Evolutionary conservation across 2,113 vertebrate species (phyloP), one percentile per base, ranked within the genome.

Genomic region (Eudyptes chrysolophus): DNA sequence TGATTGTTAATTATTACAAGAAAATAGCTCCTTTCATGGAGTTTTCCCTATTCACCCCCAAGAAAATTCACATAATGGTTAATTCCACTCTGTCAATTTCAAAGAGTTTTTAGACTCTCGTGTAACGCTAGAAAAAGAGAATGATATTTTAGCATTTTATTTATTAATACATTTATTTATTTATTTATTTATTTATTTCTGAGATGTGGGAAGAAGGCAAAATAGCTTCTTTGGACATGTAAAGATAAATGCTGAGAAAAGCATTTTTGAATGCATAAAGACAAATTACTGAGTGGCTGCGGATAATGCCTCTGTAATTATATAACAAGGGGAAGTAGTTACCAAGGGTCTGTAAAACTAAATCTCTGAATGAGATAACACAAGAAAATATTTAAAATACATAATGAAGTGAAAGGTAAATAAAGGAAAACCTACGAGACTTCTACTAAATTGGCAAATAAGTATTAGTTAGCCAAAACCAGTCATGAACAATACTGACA

Each of bases 1-100:
- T 95, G 84, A 93, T 84, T 94, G 87, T 97, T 96, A 96, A 97
- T 95, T 96, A 97, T 94, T 93, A 90, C 78, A 92, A 95, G 94
- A 95, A 97, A 97, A 97, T 93, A 94, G 61, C 52, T 92, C 44
- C 58, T 96, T 95, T 94, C 82, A 94, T 57, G 71, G 78, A 87
- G 54, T 94, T 93, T 92, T 95, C 84, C 82, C 90, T 87, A 61
- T 96, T 93, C 81, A 84, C 75, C 65, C 92, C 78, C 49, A 48
- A 85, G 71, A 96, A 97, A 94, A 93, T 83, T 83, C 96, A 88
- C 70, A 82, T 85, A 93, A 95, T 68, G 42, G 65, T 92, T 89
- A 96, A 95, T 87, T 97, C 93, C 61, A 82, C 25, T 72, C 72
- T 54, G 34, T 48, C 44, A 78, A 40, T 93, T 95, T 91, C 52